These are phyloP conservation scores for Drepanosiphum platanoidis DNA, from an alignment of 2,888 invertebrate genomes.

Conservation along the genomic window DNA sequence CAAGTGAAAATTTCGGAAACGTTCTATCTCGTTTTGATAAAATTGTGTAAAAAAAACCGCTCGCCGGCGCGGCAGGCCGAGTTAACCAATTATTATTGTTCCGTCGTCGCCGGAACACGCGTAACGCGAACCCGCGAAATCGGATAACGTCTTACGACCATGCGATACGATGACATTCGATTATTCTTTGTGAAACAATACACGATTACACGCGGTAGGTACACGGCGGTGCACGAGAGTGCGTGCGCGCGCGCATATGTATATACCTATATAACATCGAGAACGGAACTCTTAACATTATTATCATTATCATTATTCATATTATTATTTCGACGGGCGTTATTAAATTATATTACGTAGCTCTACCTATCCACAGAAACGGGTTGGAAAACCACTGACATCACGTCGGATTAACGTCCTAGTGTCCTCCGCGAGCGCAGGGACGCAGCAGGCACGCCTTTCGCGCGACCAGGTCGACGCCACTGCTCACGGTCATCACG, in stretches of 20 bases:
- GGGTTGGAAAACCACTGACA: background rate
- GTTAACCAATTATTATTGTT: too few species aligned
- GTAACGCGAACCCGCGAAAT: background rate
- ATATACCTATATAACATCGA: background rate
- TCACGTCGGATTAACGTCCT: constrained; percentile 5
- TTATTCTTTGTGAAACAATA: background rate
- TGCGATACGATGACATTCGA: background rate
- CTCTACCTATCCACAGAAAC: background rate
- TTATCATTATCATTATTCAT: too few species aligned
- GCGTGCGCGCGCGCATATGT: too few species aligned
- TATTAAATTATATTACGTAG: background rate
- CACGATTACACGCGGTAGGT: background rate
- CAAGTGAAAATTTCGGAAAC: too few species aligned
- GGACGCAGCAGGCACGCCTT: too few species aligned
- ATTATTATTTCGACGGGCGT: background rate
- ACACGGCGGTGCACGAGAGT: too few species aligned
- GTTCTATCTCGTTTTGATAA: too few species aligned
- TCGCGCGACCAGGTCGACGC: too few species aligned
- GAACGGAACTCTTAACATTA: too few species aligned
- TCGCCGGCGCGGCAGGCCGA: too few species aligned
- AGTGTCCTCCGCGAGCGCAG: background rate
- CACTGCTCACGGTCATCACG: background rate
- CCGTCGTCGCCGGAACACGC: too few species aligned
- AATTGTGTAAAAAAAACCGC: too few species aligned
- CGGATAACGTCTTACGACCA: background rate